A percentile compares a stretch with the other conserved stretches of the same genome.
Evolutionary conservation across 1,140 invertebrate genomes (phyloP).

Genomic region (Hyphantria cunea): DNA sequence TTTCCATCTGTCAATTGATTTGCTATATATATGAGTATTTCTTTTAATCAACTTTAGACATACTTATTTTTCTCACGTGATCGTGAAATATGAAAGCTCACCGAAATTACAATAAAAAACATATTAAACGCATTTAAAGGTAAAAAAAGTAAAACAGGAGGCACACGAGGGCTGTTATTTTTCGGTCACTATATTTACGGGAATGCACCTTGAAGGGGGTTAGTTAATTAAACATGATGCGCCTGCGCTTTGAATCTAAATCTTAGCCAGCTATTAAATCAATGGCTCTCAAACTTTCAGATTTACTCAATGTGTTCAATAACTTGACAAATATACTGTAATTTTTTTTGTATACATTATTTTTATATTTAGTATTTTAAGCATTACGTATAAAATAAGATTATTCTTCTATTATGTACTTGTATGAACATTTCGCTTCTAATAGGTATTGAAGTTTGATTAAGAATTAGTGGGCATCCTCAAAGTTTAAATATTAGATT

Average conservation of each 20-base stretch:
- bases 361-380: too few species aligned
- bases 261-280: conserved; percentile 22
- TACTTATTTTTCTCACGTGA: not conserved
- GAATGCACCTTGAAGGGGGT: conserved; percentile 61
- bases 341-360: too few species aligned
- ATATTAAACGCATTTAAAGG: conserved; percentile 23
- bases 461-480: too few species aligned
- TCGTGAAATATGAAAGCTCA: conserved; percentile 1
- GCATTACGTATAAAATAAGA: too few species aligned
- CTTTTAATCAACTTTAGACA: too few species aligned
- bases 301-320: not conserved
- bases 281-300: conserved; percentile 12
- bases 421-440: too few species aligned
- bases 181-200: conserved; percentile 64
- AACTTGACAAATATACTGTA: not conserved
- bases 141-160: conserved; percentile 53
- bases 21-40: too few species aligned
- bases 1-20: too few species aligned
- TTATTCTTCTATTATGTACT: too few species aligned
- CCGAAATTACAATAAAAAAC: conserved; percentile 30
- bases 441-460: too few species aligned
- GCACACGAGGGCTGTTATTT: conserved; percentile 66
- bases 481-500: too few species aligned
- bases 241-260: conserved; percentile 16
- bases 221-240: conserved; percentile 62